Evolutionary conservation across 1,140 invertebrate genomes (phyloP), one percentile per base, ranked within the genome.

Genomic region (Conopomorpha cramerella): DNA sequence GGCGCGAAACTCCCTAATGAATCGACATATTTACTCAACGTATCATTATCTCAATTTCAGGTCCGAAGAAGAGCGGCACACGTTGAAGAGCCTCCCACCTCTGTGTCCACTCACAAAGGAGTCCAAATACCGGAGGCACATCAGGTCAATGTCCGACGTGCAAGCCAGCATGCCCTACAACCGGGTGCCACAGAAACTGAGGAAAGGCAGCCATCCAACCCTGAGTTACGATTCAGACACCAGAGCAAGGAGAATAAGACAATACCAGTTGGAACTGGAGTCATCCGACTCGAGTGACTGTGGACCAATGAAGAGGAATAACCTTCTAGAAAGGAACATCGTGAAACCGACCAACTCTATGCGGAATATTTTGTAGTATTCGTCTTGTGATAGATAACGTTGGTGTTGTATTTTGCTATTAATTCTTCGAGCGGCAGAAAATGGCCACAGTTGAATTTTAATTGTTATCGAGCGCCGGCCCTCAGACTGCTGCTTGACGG

Each of bases 141-240:
- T 72, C 37, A 46, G 70, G 31, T 74, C 70, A 2, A 76, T 76
- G 71, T 76, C 71, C 0, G 71, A 76, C 34, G 71, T 76, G 1
- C 67, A 72, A 14, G 60, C 51, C 49, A 72, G 71, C 41, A 76
- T 67, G 2, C 71, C 71, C 0, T 66, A 62, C 42, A 51, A 32
- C 12, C 10, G 58, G 26, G 39, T 71, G 8, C 49, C 61, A 2
- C 63, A 59, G 43, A 61, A 62, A 34, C 58, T 60, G 3, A 47
- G 55, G 33, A 54, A 61, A 13, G 61, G 61, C 7, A 51, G 50
- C 35, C 56, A 51, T 18, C 54, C 50, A 33, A 61, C 55, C 12
- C 54, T 70, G 1, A 64, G 52, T 15, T 76, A 76, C 43, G 70
- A 76, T 35, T 76, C 70, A 6, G 70, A 76, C 41, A 68, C 70